phyloP scores from a whole-genome alignment of 64 coral and sea anemone genomes.

The Actinia tenebrosa region DNA sequence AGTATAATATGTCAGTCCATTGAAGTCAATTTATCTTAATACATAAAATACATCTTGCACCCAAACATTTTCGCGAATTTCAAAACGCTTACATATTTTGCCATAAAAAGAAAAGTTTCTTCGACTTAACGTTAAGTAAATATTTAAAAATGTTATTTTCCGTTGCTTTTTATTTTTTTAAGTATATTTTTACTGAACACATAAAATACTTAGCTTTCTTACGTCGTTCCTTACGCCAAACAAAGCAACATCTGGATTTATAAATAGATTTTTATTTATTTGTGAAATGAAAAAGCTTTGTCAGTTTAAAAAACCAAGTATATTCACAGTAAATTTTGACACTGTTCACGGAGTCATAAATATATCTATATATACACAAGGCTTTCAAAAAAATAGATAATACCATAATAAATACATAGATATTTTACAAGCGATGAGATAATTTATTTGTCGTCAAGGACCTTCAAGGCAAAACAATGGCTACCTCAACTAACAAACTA shows the following conservation, averaged over 20 bases:
- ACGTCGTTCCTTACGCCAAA: not conserved
- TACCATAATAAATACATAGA: not conserved
- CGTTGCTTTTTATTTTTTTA: not conserved
- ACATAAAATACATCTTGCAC: too few species aligned
- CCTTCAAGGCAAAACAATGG: too few species aligned
- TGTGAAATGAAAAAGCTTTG: not conserved
- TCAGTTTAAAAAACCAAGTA: not conserved
- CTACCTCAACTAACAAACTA: too few species aligned
- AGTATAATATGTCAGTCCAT: not conserved
- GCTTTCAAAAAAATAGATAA: not conserved
- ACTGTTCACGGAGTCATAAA: not conserved
- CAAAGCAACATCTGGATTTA: not conserved
- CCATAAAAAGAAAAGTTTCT: not conserved
- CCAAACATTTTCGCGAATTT: not conserved
- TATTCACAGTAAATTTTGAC: not conserved
- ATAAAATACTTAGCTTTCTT: not conserved
- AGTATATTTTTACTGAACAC: not conserved
- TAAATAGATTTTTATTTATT: not conserved
- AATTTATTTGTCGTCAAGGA: not conserved
- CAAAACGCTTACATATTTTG: not conserved
- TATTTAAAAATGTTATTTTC: not conserved
- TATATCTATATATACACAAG: not conserved
- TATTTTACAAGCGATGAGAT: not conserved
- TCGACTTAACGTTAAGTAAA: not conserved
- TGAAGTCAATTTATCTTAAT: not conserved